Base-by-base conservation (phyloP, 2,888 invertebrate species). In the Laothoe populi region DNA sequence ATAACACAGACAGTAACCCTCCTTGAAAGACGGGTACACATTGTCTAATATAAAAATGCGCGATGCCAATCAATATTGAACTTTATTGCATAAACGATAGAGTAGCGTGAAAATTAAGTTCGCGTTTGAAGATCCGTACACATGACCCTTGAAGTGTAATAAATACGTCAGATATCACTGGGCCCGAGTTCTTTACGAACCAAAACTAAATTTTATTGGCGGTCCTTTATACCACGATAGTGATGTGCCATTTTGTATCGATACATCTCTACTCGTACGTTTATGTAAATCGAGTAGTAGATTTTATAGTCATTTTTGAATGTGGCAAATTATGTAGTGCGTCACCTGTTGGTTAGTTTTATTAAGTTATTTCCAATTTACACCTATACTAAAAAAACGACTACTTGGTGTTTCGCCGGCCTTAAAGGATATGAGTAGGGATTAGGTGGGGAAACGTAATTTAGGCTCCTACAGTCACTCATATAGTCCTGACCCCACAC, bases 151-250 rank as follows among this genome's bases (percentile, higher is more conserved):
- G 35, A 19, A 19, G 53, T 35, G 53, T 35, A 53, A 53, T 53
- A 53, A 53, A 53, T 53, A 53, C 53, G 53, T 53, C 53, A 53
- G 35, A 53, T 53, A 53, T 48, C 24, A 42, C 60, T 61, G 75
- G 87, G 88, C 85, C 66, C 80, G 86, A 85, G 73, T 80, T 74
- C 81, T 87, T 89, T 88, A 89, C 82, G 86, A 88, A 63, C 84
- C 83, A 85, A 86, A 89, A 88, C 88, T 79, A 79, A 77, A 72
- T 68, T 67, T 72, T 74, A 86, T 86, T 86, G 84, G 86, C 82
- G 82, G 83, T 61, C 63, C 19, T 66, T 70, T 70, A 66, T 67
- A 66, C 59, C 64, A 61, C 61, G 49, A 63, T 71, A 53, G 53
- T 67, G 64, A 68, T 73, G 73, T 62, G 66, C 78, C 19, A 67